Evolutionary conservation across 2,797 vertebrate species (phyloP), one percentile per base, ranked within the genome.

Genomic region (Chiropotes sagulatus): DNA sequence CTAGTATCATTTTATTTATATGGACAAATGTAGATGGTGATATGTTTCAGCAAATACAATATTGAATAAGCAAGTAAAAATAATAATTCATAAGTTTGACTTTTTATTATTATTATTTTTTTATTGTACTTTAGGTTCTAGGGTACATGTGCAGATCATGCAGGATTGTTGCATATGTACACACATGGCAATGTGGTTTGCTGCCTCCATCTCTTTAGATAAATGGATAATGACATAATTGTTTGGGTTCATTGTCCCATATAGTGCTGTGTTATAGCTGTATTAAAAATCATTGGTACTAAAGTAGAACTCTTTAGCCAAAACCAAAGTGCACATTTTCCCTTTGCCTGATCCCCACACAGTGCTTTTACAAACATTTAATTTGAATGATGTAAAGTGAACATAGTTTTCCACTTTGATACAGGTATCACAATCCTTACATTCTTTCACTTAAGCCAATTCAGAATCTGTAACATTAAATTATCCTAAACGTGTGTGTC

Each of bases 291-390:
- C 24, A 54, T 1, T 8, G 13, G 26, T 28, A 50, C 44, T 39
- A 54, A 72, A 72, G 20, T 22, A 72, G 12, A 70, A 39, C 9
- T 41, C 73, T 78, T 48, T 48, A 46, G 44, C 28, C 28, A 78
- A 78, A 48, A 41, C 9, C 28, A 78, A 41, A 73, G 20, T 41
- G 36, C 17, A 41, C 5, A 4, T 44, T 33, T 41, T 7, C 46
- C 28, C 8, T 26, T 70, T 14, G 6, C 2, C 8, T 19, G 1
- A 15, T 11, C 14, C 13, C 24, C 5, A 28, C 8, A 28, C n/a
- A 11, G 1, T 84, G n/a, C 28, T 36, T 70, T 86, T 52, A 28
- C 15, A 28, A 72, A 86, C 33, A 50, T 11, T 24, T 61, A 61
- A 30, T 83, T 86, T 72, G 48, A 48, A 19, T 36, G 9, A 70